phyloP scores from a whole-genome alignment of 2,797 vertebrate genomes.

The Rhodeus uyekii region DNA sequence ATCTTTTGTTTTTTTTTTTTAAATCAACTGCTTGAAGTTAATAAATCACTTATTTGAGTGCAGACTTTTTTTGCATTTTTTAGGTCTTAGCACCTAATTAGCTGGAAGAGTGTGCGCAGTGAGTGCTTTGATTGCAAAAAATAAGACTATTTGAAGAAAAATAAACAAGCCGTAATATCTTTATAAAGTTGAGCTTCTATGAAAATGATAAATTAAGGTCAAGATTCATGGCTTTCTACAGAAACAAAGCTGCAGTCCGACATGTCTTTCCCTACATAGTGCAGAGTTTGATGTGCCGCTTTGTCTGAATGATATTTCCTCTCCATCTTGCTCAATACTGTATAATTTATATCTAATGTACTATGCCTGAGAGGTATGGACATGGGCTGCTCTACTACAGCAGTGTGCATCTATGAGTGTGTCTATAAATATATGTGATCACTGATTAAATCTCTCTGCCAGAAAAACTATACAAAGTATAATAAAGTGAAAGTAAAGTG shows the following conservation, averaged over 20 bases:
- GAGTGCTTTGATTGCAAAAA: too few species aligned
- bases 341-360: slow-evolving; percentile 49
- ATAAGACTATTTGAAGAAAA: not conserved
- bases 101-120: too few species aligned
- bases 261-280: not conserved
- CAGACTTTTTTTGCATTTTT: too few species aligned
- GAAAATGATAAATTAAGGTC: not conserved
- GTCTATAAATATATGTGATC: slow-evolving; percentile 43
- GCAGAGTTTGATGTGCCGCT: slow-evolving; percentile 6
- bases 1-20: too few species aligned
- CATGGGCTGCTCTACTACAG: slow-evolving; percentile 21
- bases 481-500: not conserved
- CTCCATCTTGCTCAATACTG: slow-evolving; percentile 23
- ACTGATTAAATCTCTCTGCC: slow-evolving; percentile 28
- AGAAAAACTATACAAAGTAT: slow-evolving; percentile 19
- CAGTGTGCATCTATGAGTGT: slow-evolving; percentile 3
- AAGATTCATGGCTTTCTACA: not conserved
- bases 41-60: too few species aligned
- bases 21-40: too few species aligned
- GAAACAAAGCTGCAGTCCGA: not conserved
- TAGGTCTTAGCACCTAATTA: too few species aligned
- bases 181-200: not conserved
- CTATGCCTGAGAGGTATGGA: slow-evolving; percentile 38
- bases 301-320: not conserved
- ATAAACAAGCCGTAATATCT: not conserved